Evolutionary conservation across 2,113 vertebrate species (phyloP).

Genomic region (Hemiscyllium ocellatum): DNA sequence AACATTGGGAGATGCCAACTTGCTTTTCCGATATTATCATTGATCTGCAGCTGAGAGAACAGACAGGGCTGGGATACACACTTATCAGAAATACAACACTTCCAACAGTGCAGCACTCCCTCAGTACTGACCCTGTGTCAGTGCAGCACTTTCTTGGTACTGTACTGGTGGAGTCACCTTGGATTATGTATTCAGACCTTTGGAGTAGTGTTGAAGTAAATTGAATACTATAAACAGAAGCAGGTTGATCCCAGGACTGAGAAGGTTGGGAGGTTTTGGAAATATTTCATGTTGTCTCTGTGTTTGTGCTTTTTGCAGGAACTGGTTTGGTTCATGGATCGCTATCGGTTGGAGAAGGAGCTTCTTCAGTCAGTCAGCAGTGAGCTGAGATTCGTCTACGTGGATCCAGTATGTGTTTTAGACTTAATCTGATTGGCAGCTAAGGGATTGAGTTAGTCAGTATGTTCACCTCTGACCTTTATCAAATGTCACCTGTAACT

Average conservation of each 20-base stretch:
- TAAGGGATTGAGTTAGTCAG: not conserved
- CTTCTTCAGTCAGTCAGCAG: constrained; percentile 68
- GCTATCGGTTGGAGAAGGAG: constrained; percentile 74
- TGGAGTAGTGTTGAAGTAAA: not conserved
- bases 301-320: constrained; percentile 55
- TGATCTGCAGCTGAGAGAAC: no score
- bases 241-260: not conserved
- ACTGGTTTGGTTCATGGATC: constrained; percentile 60
- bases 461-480: not conserved
- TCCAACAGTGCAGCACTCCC: no score
- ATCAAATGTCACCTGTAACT: not conserved
- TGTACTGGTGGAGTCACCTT: not conserved
- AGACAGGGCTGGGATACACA: no score
- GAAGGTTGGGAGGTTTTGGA: not conserved
- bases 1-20: no score
- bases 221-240: not conserved
- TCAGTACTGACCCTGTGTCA: no score
- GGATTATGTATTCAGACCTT: not conserved
- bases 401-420: constrained; percentile 66
- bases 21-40: no score
- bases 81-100: no score
- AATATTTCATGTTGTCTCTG: not conserved
- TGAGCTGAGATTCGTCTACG: constrained; percentile 67
- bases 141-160: no score
- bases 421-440: not conserved